Percentiles rank a stretch among this genome's conserved stretches.
Conservation (phyloP, 2,888 invertebrate genomes). For the Mayetiola destructor region DNA sequence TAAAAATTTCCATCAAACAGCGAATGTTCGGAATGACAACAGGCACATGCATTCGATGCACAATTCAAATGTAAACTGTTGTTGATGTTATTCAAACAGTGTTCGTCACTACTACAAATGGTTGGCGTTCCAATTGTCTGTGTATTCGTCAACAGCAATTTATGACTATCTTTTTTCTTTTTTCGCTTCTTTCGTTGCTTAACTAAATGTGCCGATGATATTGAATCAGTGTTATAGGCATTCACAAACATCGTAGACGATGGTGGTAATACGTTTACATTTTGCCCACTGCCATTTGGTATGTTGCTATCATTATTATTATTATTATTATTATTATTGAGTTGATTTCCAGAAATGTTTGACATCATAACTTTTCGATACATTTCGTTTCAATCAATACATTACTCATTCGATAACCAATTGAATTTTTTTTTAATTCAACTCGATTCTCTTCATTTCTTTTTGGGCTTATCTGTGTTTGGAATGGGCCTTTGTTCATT, state of each 20-base stretch:
- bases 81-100: neutral
- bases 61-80: neutral
- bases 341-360: constrained; percentile 8
- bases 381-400: neutral
- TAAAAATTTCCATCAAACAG: neutral
- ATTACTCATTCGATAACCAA: too few species aligned
- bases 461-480: neutral
- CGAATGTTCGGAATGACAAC: neutral
- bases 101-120: neutral
- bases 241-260: too few species aligned
- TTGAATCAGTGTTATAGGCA: neutral
- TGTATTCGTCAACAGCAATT: neutral
- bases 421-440: too few species aligned
- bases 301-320: too few species aligned
- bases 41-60: constrained; percentile 4
- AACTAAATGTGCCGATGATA: neutral
- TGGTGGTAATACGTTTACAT: neutral
- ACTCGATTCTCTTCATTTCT: neutral
- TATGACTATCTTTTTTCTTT: constrained; percentile 11
- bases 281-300: neutral
- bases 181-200: constrained; percentile 6
- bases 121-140: neutral
- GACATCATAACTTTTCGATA: constrained; percentile 1
- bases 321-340: too few species aligned
- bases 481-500: neutral